phyloP scores from a whole-genome alignment of 2,888 invertebrate genomes.

The Synanthedon formicaeformis region DNA sequence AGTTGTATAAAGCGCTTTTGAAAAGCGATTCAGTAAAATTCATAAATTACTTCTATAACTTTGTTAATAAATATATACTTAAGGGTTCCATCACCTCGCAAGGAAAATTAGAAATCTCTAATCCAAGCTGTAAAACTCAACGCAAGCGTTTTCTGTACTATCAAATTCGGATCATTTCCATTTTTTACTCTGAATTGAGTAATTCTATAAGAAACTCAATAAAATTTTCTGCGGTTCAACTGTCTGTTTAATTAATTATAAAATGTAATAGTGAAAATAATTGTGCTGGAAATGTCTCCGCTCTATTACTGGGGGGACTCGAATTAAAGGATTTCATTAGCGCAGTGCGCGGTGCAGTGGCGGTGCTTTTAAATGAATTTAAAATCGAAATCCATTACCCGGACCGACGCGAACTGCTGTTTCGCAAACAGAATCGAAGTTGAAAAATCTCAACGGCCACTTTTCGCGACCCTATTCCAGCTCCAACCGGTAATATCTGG shows the following conservation, averaged over 20 bases:
- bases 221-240: too few relatives aligned
- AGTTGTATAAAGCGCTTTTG: too few relatives aligned
- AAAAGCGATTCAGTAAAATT: too few relatives aligned
- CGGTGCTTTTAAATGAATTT: not conserved
- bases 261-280: not conserved
- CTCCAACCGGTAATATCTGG: slow-evolving; percentile 37
- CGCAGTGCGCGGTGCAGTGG: not conserved
- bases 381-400: not conserved
- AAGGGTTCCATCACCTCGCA: too few relatives aligned
- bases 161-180: too few relatives aligned
- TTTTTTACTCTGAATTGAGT: too few relatives aligned
- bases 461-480: not conserved
- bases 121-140: too few relatives aligned
- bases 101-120: too few relatives aligned
- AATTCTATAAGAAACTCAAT: too few relatives aligned
- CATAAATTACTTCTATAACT: too few relatives aligned
- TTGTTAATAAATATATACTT: too few relatives aligned
- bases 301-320: not conserved
- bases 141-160: too few relatives aligned
- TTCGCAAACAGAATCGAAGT: not conserved
- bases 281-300: not conserved
- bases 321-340: not conserved
- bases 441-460: not conserved
- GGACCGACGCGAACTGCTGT: not conserved
- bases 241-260: not conserved